phyloP scores from a whole-genome alignment of 2,113 vertebrate species.

The Piprites chloris region DNA sequence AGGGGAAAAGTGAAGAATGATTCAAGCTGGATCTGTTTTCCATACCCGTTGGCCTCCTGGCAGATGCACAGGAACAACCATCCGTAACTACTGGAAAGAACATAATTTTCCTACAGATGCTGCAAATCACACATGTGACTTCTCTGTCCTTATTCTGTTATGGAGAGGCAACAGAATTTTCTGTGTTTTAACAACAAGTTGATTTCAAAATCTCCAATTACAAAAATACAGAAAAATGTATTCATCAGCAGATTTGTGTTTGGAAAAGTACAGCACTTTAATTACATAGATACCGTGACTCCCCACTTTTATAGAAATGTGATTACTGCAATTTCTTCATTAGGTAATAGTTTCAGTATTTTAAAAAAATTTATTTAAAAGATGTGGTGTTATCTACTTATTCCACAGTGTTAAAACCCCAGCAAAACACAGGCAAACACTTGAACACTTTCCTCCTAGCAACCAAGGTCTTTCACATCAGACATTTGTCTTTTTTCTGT shows the following conservation, averaged over 20 bases:
- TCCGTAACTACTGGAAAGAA: not conserved
- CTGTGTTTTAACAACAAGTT: not conserved
- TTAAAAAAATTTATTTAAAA: constrained; percentile 24
- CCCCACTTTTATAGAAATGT: not conserved
- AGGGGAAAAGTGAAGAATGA: not conserved
- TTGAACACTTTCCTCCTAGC: constrained; percentile 63
- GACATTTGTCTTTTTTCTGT: not conserved
- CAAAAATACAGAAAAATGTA: not conserved
- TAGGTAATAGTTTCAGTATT: not conserved
- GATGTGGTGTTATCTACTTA: not conserved
- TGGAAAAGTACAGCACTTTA: not conserved
- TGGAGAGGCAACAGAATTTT: not conserved
- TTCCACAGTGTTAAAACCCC: constrained; percentile 5
- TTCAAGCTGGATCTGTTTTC: not conserved
- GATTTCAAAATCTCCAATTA: not conserved
- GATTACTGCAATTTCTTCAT: constrained; percentile 23
- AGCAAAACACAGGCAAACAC: constrained; percentile 21
- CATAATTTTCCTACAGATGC: not conserved
- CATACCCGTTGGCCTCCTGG: rapidly evolving
- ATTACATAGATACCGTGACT: not conserved
- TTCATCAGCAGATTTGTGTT: not conserved
- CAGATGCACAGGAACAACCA: not conserved
- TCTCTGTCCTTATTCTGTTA: not conserved
- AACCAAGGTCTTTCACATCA: constrained; percentile 63
- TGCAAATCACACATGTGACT: not conserved